A percentile compares a stretch with the other conserved stretches of the same genome.
Conservation (phyloP, 2,797 vertebrate species). For the Bovichtus diacanthus region DNA sequence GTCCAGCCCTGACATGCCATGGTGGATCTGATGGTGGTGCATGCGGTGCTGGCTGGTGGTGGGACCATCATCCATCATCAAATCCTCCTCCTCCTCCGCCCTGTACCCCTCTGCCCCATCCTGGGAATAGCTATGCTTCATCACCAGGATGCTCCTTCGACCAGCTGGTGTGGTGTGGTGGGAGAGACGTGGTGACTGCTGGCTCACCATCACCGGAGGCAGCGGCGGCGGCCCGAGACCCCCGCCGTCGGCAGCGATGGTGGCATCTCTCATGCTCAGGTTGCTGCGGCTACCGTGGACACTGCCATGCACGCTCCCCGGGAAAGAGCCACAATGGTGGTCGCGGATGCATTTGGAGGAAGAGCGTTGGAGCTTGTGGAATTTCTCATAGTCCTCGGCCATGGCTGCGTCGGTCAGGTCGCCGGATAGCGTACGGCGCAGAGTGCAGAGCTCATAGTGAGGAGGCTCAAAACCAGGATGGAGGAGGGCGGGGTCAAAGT, state of each 20-base stretch:
- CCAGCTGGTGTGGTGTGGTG: slow-evolving; percentile 87
- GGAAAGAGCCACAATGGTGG: slow-evolving; percentile 96
- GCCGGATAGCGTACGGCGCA: slow-evolving; percentile 84
- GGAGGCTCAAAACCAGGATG: slow-evolving; percentile 95
- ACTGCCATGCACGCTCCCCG: slow-evolving; percentile 84
- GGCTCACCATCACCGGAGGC: slow-evolving; percentile 77
- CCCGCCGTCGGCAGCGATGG: slow-evolving; percentile 81
- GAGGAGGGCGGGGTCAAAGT: slow-evolving; percentile 94
- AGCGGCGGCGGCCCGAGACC: slow-evolving; percentile 36
- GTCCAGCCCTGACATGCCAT: slow-evolving; percentile 86
- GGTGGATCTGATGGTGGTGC: slow-evolving; percentile 60
- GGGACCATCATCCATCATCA: slow-evolving; percentile 88
- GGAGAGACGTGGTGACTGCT: slow-evolving; percentile 81
- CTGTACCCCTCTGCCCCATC: slow-evolving; percentile 91
- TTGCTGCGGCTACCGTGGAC: slow-evolving; percentile 77
- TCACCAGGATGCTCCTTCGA: slow-evolving; percentile 92
- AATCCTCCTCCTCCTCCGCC: slow-evolving; percentile 87
- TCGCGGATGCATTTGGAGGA: slow-evolving; percentile 96
- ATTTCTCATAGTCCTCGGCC: slow-evolving; percentile 92
- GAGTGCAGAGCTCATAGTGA: slow-evolving; percentile 95
- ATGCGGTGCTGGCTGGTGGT: slow-evolving; percentile 86
- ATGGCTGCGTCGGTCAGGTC: slow-evolving; percentile 87
- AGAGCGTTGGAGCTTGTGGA: slow-evolving; percentile 91
- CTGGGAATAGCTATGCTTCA: slow-evolving; percentile 96
- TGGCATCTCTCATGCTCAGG: slow-evolving; percentile 81